A percentile compares a stretch with the other conserved stretches of the same genome.
Evolutionary conservation across 1,140 invertebrate species (phyloP).

Genomic region (Drosophila equinoxialis): DNA sequence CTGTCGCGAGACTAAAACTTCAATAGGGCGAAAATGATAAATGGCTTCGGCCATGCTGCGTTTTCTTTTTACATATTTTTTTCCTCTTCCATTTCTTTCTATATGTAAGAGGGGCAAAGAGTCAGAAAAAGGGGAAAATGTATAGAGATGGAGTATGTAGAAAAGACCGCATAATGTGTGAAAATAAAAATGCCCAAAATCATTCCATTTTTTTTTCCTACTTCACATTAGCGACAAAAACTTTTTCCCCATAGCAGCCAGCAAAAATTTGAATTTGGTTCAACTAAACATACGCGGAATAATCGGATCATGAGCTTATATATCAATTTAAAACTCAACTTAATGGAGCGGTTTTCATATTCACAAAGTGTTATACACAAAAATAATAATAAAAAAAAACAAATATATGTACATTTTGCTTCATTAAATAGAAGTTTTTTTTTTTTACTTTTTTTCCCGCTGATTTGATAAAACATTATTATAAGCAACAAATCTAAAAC

Average conservation of each 20-base stretch:
- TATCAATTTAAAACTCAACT: neutral
- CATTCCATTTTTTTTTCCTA: conserved; percentile 22
- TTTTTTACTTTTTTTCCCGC: too few species aligned
- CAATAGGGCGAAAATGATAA: conserved; percentile 81
- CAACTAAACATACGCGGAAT: neutral
- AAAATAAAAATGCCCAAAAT: conserved; percentile 69
- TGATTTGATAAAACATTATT: too few species aligned
- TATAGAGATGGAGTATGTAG: conserved; percentile 8
- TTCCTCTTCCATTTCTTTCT: neutral
- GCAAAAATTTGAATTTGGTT: neutral
- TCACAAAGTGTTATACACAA: neutral
- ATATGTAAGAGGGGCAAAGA: neutral
- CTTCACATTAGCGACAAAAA: conserved; percentile 40
- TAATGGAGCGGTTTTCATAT: neutral
- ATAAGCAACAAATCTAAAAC: too few species aligned
- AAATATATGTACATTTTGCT: too few species aligned
- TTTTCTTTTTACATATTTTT: conserved; percentile 47
- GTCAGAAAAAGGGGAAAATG: neutral
- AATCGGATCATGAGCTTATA: conserved; percentile 4
- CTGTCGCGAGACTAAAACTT: conserved; percentile 74
- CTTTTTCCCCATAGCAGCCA: conserved; percentile 1
- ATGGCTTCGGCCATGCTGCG: conserved; percentile 61
- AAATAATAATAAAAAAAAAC: too few species aligned
- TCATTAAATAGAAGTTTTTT: too few species aligned
- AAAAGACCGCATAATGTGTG: conserved; percentile 50